Base-by-base conservation (phyloP, 92 coral and sea anemone genomes). In the Paramuricea clavata region DNA sequence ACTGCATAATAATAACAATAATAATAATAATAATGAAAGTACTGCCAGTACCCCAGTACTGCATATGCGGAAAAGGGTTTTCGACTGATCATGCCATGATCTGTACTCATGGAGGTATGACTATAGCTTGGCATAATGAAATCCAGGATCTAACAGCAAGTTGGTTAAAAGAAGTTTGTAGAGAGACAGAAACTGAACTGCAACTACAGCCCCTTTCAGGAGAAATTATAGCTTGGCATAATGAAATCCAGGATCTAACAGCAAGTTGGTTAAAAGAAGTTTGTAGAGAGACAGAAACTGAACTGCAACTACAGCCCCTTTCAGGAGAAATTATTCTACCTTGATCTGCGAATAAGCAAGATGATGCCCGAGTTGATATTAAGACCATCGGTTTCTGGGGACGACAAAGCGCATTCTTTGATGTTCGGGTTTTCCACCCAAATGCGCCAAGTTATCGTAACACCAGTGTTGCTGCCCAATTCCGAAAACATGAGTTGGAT, bases 401-500 rank as follows among this genome's bases (percentile, higher is more conserved):
- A 2, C 41, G 41, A 13, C 21, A 31, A 2, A 71, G 77, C 41
- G 49, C 47, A 62, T 62, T 71, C 34, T 71, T 71, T 71, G 50
- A 71, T 72, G 23, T 72, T 19, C 36, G 52, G 56, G 30, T 42
- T 1, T 17, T 36, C 27, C 28, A 72, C 26, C 78, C 54, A 7
- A 72, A 39, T 10, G 41, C 78, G 56, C 78, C 78, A 25, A 72
- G 78, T 13, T 36, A 41, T 22, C 78, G 78, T 26, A 72, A 42
- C 56, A 35, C 78, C 15, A 72, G 78, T 19, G 19, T 72, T 3
- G 12, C 8, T 3, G 17, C 56, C 12, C 23, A 16, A 16, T 72
- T 28, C 32, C 17, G 56, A 26, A 72, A 41, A 12, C 78, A 72
- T 3, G 78, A 36, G 7, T 2, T 28, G 6, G 31, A 19, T 25